Evolutionary conservation across 2,888 invertebrate genomes (phyloP).

Genomic region (Lasioglossum malachurum): DNA sequence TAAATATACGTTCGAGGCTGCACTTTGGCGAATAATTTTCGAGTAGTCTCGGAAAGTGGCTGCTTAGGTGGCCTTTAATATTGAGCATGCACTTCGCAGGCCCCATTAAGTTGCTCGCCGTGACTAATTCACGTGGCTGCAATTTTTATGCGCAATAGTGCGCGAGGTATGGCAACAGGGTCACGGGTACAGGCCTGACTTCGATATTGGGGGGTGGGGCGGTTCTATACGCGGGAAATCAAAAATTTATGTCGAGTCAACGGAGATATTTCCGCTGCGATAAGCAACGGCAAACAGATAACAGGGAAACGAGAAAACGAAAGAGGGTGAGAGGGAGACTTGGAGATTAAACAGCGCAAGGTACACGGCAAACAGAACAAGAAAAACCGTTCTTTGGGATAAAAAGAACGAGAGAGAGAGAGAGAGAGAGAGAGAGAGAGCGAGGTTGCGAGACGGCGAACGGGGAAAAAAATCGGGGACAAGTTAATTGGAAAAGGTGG

Average conservation of each 20-base stretch:
- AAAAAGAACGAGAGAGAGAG: not conserved
- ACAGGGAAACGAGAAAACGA: not conserved
- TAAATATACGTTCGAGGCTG: not conserved
- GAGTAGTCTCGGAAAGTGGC: not conserved
- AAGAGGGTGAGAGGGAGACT: not conserved
- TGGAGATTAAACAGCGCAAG: not conserved
- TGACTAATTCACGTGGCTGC: constrained; percentile 1
- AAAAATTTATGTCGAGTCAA: not conserved
- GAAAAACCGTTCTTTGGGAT: not conserved
- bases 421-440: not conserved
- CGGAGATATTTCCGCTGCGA: not conserved
- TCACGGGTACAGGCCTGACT: not conserved
- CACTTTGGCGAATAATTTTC: not conserved
- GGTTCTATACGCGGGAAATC: not conserved
- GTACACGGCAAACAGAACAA: not conserved
- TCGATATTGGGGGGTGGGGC: not conserved
- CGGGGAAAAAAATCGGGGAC: not conserved
- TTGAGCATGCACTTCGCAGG: not conserved
- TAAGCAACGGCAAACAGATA: not conserved
- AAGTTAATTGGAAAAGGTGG: not conserved
- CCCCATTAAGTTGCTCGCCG: not conserved
- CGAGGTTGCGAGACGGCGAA: not conserved
- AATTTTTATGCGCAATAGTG: not conserved
- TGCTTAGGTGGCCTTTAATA: not conserved
- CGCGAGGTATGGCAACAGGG: not conserved